Evolutionary conservation across 2,888 invertebrate species (phyloP), one percentile per base, ranked within the genome.

Genomic region (Drosophila birchii): DNA sequence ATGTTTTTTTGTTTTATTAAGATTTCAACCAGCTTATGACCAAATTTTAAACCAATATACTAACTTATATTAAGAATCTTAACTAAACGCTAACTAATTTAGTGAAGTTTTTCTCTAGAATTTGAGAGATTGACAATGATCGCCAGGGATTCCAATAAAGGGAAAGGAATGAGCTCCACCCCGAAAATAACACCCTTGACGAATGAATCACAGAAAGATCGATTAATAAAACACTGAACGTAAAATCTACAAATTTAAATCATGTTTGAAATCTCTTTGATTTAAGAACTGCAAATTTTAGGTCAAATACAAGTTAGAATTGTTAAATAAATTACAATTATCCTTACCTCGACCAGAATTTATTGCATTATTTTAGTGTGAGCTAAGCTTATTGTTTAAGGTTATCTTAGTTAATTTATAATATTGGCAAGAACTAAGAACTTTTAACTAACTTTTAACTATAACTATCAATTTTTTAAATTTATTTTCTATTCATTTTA

Each of bases 221-320:
- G 67, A 39, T 55, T 43, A 23, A 51, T 43, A 18, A 18, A 20
- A n/a, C 34, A 51, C 64, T 64, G 34, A 43, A 34, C 39, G 16
- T 11, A 63, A 47, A 23, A 49, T 7, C 6, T 29, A 2, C 7
- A 18, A 43, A 11, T 9, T 41, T 11, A 4, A 4, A 11, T 41
- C n/a, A 9, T 11, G 34, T 34, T 34, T 34, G 34, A 4, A 39
- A 26, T 29, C 7, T 9, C 8, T 7, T 29, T 43, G 12, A 14
- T 55, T 29, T 39, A 16, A 55, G 29, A 44, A 20, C 20, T 14
- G 3, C 8, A 44, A n/a, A 3, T n/a, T 1, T 7, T 16, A 7
- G 5, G 3, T 36, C 5, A 1, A 14, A 36, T 5, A 14, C 3
- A 23, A 4, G 5, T 23, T 23, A 14, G 1, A 36, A 12, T 29